Evolutionary conservation across 2,797 vertebrate species (phyloP).

Genomic region (Pangasius krempfi): DNA sequence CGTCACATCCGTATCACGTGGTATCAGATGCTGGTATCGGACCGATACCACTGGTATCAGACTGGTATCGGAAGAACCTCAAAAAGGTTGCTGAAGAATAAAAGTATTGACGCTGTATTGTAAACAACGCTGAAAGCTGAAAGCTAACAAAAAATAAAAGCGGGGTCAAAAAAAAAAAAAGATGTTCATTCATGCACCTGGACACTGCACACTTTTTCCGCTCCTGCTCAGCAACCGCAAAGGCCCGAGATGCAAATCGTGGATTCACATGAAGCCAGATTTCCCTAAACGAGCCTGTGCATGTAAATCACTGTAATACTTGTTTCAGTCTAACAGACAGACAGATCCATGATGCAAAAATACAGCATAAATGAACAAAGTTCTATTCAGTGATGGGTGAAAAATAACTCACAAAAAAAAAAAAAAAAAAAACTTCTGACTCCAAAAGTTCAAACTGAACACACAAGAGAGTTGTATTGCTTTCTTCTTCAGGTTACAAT

Average conservation of each 20-base stretch:
- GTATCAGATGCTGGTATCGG: background rate
- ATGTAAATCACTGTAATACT: background rate
- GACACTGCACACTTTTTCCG: background rate
- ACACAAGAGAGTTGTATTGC: background rate
- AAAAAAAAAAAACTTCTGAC: background rate
- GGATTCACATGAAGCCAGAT: constrained; percentile 2
- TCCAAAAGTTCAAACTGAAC: background rate
- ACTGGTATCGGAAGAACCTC: no score
- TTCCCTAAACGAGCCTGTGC: background rate
- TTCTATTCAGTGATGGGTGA: background rate
- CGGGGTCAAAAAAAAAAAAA: no score
- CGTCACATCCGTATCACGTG: background rate
- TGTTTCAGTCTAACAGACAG: background rate
- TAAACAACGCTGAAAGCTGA: background rate
- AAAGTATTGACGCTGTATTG: background rate
- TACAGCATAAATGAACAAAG: background rate
- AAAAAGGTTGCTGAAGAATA: background rate
- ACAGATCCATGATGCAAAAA: background rate
- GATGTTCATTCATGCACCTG: background rate
- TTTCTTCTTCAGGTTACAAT: background rate
- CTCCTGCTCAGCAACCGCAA: background rate
- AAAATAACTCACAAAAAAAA: background rate
- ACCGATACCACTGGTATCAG: no score
- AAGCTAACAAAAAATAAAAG: background rate
- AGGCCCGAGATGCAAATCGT: background rate